Evolutionary conservation across 2,888 invertebrate species (phyloP).

Genomic region (Macrosoma leucophasiata): DNA sequence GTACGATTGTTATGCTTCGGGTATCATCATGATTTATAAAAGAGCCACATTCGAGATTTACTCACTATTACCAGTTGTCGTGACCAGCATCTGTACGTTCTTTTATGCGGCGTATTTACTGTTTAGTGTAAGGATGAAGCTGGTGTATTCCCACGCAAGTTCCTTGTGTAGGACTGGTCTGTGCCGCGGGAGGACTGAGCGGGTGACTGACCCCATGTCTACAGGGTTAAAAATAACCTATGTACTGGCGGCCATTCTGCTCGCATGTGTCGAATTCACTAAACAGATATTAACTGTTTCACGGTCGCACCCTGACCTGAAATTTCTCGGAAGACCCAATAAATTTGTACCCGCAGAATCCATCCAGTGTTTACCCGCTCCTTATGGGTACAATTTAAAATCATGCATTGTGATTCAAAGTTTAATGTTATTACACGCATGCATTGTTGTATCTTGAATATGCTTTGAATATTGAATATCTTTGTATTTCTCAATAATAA

Average conservation of each 20-base stretch:
- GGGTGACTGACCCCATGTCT: conserved; percentile 71
- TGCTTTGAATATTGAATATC: no score
- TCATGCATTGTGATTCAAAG: no score
- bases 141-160: conserved; percentile 67
- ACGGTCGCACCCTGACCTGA: conserved; percentile 71
- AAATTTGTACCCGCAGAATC: conserved; percentile 15
- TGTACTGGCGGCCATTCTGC: conserved; percentile 68
- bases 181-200: conserved; percentile 58
- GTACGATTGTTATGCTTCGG: no score
- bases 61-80: no score
- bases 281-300: conserved; percentile 72
- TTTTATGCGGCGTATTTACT: conserved; percentile 17
- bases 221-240: conserved; percentile 73
- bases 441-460: no score
- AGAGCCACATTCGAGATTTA: not conserved
- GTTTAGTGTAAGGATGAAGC: conserved; percentile 41
- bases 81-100: conserved; percentile 25
- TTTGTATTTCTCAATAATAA: no score
- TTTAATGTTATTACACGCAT: no score
- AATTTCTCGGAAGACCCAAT: conserved; percentile 48
- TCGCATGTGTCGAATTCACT: conserved; percentile 74
- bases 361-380: no score
- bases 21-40: no score
- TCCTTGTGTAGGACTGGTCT: conserved; percentile 70
- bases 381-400: no score